Evolutionary conservation across 1,140 invertebrate genomes (phyloP), one percentile per base, ranked within the genome.

Genomic region (Drosophila orena): DNA sequence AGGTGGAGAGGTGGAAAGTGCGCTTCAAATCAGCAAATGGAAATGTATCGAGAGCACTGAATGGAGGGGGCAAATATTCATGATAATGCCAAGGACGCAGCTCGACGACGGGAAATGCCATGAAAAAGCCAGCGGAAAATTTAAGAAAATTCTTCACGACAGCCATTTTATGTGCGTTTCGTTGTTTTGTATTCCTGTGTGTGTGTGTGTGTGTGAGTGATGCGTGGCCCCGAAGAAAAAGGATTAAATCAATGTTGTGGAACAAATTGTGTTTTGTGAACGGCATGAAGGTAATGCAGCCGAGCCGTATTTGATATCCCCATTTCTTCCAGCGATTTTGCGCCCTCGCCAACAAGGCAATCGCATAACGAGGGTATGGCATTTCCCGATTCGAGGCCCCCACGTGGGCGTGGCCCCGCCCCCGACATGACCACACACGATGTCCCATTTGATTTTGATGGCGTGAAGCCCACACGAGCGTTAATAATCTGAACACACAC

Each of bases 241-340:
- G 75, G 75, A 77, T 77, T 77, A 77, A 77, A 77, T 77, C 75
- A 77, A 77, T 77, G 75, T 77, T 77, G 55, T 77, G 75, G 75
- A 77, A 77, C 72, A 75, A 75, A 75, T 75, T 75, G 72, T 35
- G 72, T 46, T 75, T 75, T 58, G 53, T 74, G 54, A 10, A 10
- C 17, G 71, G 24, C 38, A 55, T 74, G 59, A 56, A 70, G 72
- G 72, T 70, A 70, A 70, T 70, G 66, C 66, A 56, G 70, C 59
- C 66, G 69, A 42, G 40, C 53, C 56, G 66, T 47, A 77, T 77
- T 77, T 61, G 56, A 77, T 76, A 75, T 75, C 47, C 71, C 75
- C 72, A 71, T 75, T 75, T 75, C 72, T 75, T 75, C 59, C 72
- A 75, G 24, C 71, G 46, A 74, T 76, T 69, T 77, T 77, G 20